Base-by-base conservation (phyloP, 2,888 invertebrate species). In the Plebejus melissa region DNA sequence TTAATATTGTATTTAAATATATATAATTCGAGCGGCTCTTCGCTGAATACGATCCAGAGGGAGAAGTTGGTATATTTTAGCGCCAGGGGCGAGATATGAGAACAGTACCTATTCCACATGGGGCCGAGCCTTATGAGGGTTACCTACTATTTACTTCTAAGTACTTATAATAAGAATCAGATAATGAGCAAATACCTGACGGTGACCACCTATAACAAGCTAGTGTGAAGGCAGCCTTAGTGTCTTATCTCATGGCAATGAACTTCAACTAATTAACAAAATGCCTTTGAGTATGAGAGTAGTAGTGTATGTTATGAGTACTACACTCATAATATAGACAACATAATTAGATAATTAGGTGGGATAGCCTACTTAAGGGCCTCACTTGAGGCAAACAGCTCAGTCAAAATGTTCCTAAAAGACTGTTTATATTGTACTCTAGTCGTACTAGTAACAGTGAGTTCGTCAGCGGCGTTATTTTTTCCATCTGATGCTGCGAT, bases 201-300 rank as follows among this genome's bases (percentile, higher is more conserved):
- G n/a, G 22, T 58, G 58, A 58, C 58, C 54, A 22, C 22, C 11
- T 54, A 5, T 22, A 13, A n/a, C 16, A 58, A n/a, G 38, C 38
- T 6, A 38, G 38, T 38, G 38, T 38, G 6, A 7, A 38, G 38
- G 6, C 38, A 0, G 38, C 7, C 32, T 77, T 75, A 36, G 7
- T 65, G 54, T 46, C 72, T 85, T 87, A 87, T 86, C 88, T 84
- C 50, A 78, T 82, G 87, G 81, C 87, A 90, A 84, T 90, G 90
- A 90, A 90, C 90, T 88, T 83, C 77, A 78, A 82, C 80, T 83
- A 82, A 84, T 85, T 84, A 85, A 46, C 46, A 9, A 54, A 54
- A 54, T 54, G 13, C 71, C 71, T 65, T 80, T 60, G 16, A n/a
- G 54, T 13, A 13, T 4, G 13, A 13, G 13, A 13, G 16, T 46